These are phyloP conservation scores for Euphysa ruthae DNA, from an alignment of 30 jellyfish, hydroid and myxozoan species.

Conservation along the genomic window DNA sequence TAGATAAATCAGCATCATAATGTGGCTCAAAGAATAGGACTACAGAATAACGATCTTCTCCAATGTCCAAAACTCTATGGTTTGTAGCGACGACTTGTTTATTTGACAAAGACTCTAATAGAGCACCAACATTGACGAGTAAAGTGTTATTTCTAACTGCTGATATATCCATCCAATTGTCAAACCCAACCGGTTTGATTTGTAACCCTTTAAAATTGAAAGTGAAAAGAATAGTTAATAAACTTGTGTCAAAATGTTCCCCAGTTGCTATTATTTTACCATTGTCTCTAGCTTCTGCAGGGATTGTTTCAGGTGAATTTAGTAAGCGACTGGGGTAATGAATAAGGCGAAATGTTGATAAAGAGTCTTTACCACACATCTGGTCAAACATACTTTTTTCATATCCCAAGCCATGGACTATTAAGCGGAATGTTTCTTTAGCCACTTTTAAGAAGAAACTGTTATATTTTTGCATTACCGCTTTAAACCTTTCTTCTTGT, in stretches of 20 bases:
- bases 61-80: constrained; percentile 70
- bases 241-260: constrained; percentile 50
- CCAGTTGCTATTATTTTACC: constrained; percentile 62
- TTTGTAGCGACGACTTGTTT: constrained; percentile 49
- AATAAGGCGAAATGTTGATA: constrained; percentile 52
- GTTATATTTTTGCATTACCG: constrained; percentile 21
- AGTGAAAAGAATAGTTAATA: constrained; percentile 61
- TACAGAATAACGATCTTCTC: constrained; percentile 60
- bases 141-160: constrained; percentile 34
- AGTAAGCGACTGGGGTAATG: constrained; percentile 60
- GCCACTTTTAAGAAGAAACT: constrained; percentile 16
- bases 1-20: constrained; percentile 65
- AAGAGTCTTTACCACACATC: constrained; percentile 32
- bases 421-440: constrained; percentile 19
- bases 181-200: constrained; percentile 40
- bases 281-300: constrained; percentile 64
- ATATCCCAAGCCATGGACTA: constrained; percentile 60
- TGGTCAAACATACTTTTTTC: constrained; percentile 17
- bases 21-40: constrained; percentile 59
- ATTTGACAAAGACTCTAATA: constrained; percentile 29
- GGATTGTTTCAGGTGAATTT: constrained; percentile 23
- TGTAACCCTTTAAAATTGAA: constrained; percentile 56
- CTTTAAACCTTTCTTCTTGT: constrained; percentile 20
- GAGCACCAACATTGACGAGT: constrained; percentile 50
- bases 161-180: constrained; percentile 64